Evolutionary conservation across 2,797 vertebrate species (phyloP).

Genomic region (Trematomus bernacchii): DNA sequence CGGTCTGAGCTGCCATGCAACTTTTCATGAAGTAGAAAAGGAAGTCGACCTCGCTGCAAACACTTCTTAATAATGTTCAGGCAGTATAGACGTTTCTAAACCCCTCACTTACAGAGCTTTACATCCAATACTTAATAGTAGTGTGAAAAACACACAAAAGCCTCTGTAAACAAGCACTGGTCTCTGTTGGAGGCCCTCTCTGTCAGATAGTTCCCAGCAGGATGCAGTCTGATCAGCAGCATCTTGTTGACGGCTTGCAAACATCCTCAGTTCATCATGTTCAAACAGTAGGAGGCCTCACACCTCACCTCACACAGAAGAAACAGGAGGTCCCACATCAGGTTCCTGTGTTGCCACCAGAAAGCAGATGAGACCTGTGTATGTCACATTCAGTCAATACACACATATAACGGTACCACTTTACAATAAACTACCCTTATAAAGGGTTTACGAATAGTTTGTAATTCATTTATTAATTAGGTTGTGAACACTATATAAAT

Average conservation of each 20-base stretch:
- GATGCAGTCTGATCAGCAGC: conserved; percentile 57
- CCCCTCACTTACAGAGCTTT: not conserved
- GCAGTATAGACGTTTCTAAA: not conserved
- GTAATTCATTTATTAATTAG: too few species aligned
- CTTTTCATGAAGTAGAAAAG: conserved; percentile 84
- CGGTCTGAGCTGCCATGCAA: conserved; percentile 87
- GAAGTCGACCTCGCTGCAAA: conserved; percentile 80
- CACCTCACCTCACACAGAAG: conserved; percentile 30
- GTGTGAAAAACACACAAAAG: conserved; percentile 3
- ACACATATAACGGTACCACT: too few species aligned
- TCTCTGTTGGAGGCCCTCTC: conserved; percentile 50
- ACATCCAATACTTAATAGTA: not conserved
- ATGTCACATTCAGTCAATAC: too few species aligned
- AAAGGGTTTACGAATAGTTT: too few species aligned
- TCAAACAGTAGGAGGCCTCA: conserved; percentile 50
- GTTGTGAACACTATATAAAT: too few species aligned
- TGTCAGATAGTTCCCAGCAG: conserved; percentile 62
- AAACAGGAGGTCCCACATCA: conserved; percentile 31
- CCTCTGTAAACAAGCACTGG: conserved; percentile 34
- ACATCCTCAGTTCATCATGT: conserved; percentile 61
- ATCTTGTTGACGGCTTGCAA: conserved; percentile 51
- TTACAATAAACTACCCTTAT: too few species aligned
- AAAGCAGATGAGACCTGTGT: not conserved
- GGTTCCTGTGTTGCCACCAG: conserved; percentile 11
- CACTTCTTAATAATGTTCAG: conserved; percentile 1